A percentile compares a stretch with the other conserved stretches of the same genome.
These are phyloP conservation scores for Pelecanoides urinatrix DNA, from an alignment of 2,113 vertebrate species.

Conservation along the genomic window DNA sequence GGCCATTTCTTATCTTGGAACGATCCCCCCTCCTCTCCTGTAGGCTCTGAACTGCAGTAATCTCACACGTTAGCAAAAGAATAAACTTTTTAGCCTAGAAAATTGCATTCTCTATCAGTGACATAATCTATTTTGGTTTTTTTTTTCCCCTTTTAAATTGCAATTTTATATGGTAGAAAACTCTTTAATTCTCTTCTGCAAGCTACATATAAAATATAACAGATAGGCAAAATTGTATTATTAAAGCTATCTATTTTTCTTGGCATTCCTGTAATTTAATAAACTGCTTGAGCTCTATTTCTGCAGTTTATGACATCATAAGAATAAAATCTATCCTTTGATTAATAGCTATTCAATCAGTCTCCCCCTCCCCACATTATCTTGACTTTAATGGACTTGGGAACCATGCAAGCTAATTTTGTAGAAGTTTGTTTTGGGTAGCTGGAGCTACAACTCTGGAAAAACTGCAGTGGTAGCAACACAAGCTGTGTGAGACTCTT, in stretches of 20 bases:
- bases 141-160: slow-evolving; percentile 52
- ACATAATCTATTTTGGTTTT: not conserved
- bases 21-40: rapidly evolving
- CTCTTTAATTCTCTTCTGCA: slow-evolving; percentile 69
- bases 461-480: not conserved
- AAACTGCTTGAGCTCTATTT: slow-evolving; percentile 68
- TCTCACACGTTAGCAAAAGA: not conserved
- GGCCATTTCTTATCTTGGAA: not conserved
- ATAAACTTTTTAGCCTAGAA: slow-evolving; percentile 41
- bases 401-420: not conserved
- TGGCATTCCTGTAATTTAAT: slow-evolving; percentile 76
- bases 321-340: slow-evolving; percentile 60
- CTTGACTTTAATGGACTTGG: not conserved
- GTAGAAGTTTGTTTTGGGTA: not conserved
- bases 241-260: slow-evolving; percentile 80
- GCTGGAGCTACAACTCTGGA: not conserved
- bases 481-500: not conserved
- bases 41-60: not conserved
- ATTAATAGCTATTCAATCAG: slow-evolving; percentile 63
- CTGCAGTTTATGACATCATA: slow-evolving; percentile 65
- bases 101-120: slow-evolving; percentile 59
- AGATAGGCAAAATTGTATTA: slow-evolving; percentile 78
- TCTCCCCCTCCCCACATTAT: not conserved
- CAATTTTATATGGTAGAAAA: slow-evolving; percentile 65
- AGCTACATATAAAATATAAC: slow-evolving; percentile 69